These are phyloP conservation scores for Mus musculus DNA, from an alignment of 2,113 vertebrate species.

Conservation along the genomic window DNA sequence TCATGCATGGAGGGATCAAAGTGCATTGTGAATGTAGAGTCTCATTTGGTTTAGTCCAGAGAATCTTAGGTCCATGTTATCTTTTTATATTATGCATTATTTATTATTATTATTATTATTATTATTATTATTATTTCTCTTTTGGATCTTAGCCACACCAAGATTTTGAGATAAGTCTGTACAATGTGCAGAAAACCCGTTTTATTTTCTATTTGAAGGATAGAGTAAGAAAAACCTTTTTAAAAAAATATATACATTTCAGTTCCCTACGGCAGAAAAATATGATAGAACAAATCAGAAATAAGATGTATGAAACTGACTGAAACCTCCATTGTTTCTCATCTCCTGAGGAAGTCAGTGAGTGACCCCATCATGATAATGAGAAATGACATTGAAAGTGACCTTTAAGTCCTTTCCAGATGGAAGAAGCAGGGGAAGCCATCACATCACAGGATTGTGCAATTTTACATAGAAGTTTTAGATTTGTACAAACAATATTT, in stretches of 20 bases:
- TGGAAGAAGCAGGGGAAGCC: neutral
- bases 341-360: neutral
- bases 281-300: neutral
- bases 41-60: neutral
- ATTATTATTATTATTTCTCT: neutral
- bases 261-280: neutral
- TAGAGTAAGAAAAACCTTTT: neutral
- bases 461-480: neutral
- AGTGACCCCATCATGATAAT: neutral
- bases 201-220: neutral
- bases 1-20: accelerated
- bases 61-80: neutral
- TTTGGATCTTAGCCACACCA: neutral
- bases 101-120: neutral
- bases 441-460: neutral
- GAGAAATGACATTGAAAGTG: neutral
- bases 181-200: neutral
- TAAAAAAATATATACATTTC: neutral
- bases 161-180: neutral
- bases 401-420: neutral
- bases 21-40: neutral
- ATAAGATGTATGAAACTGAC: neutral
- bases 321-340: neutral
- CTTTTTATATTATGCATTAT: neutral
- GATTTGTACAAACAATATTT: constrained; percentile 14